Evolutionary conservation across 2,797 vertebrate genomes (phyloP), one percentile per base, ranked within the genome.

Genomic region (Chelidonichthys spinosus): DNA sequence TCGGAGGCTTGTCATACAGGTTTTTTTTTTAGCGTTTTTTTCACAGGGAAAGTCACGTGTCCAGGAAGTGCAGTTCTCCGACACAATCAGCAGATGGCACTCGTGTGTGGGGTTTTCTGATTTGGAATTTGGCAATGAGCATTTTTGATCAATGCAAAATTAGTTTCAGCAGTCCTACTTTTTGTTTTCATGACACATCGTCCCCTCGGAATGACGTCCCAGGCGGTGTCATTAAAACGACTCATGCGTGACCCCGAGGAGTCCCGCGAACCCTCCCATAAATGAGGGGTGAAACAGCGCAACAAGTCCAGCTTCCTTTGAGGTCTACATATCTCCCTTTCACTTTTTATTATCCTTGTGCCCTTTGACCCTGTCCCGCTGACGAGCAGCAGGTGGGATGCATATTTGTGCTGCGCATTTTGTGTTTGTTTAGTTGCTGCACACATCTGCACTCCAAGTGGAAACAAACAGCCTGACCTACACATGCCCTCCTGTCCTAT

Each of bases 1-100:
- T 62, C 17, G 33, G 65, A 88, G 69, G 73, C 85, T 76, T 76
- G 85, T 83, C 86, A 86, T 83, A 76, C 91, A 85, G 82, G 81
- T 86, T 90, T 83, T 18, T 78, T 78, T 72, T 66, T 25, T 14
- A 71, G 78, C 74, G 69, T 84, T 81, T 43, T 86, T 82, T 79
- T 86, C 87, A 89, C 78, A 70, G 61, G 68, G 62, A 76, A 71
- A 60, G 82, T 86, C 75, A 82, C 71, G 14, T 84, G 87, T 44
- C 46, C 55, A 53, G 17, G 44, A 11, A 2, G 42, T 39, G 79
- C 67, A 84, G 62, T 69, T 74, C 60, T 59, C 11, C 13, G 6
- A 35, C 0, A 42, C 11, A 6, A 25, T 47, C 92, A 90, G 71
- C 76, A 90, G 91, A 66, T 82, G 85, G 81, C 18, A n/a, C 74